Base-by-base conservation (phyloP, 1,140 invertebrate species). In the Varroa destructor region DNA sequence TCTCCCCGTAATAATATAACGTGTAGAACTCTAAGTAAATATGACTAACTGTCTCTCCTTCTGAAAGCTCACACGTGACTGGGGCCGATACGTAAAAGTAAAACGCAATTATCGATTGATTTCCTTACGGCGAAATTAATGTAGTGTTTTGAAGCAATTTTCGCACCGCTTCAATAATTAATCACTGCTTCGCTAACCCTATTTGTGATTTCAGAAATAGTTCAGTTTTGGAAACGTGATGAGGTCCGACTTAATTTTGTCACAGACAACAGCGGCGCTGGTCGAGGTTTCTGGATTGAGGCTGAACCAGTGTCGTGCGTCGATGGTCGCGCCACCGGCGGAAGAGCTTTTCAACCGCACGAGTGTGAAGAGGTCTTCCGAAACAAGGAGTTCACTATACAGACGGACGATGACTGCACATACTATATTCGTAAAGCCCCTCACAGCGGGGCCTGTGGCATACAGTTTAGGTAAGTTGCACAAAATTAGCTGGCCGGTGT, bases 201-300 rank as follows among this genome's bases (percentile, higher is more conserved):
- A 8, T 51, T 51, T 5, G 4, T 36, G 40, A 58, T 73, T 74
- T 25, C 73, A 74, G 75, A 74, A 71, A 55, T 72, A 1, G 57
- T 76, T 14, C 46, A 73, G 36, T 76, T 76, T 71, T 67, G n/a
- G 8, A 54, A 71, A 56, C 71, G 71, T 14, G 64, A 70, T 55
- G 75, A 76, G 54, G 8, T 76, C 1, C 71, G 64, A 5, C 73
- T 76, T 40, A 71, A 72, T n/a, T 76, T 76, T 57, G 36, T 51
- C 14, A 71, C 75, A 10, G 70, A 76, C 73, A 56, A 71, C 42
- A 8, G 14, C 6, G 70, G 40, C 0, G 72, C 74, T 8, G 75
- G 75, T n/a, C 37, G 72, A 4, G 75, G 75, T 51, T 76, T 76
- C 67, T 76, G 75, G 75, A 72, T 76, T 43, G 74, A 76, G 57